A percentile compares a stretch with the other conserved stretches of the same genome.
Conservation (phyloP, 2,888 invertebrate genomes). For the Selenia dentaria region DNA sequence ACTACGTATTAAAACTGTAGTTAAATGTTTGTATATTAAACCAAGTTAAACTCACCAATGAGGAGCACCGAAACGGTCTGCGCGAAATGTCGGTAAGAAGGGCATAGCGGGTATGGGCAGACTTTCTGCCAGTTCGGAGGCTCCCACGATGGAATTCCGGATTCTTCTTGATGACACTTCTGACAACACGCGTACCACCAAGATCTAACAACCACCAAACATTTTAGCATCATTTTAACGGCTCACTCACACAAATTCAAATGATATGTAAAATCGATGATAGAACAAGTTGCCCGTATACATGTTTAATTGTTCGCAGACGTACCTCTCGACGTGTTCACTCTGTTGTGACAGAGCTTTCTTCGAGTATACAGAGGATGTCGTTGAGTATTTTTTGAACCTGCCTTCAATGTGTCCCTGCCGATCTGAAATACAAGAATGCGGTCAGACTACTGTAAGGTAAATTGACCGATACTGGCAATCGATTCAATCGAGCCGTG, state of each 20-base stretch:
- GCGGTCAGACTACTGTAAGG: slow-evolving; percentile 41
- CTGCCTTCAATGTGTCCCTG: slow-evolving; percentile 79
- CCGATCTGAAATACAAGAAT: slow-evolving; percentile 63
- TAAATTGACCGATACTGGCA: slow-evolving; percentile 34
- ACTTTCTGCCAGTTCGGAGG: slow-evolving; percentile 91
- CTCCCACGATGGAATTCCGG: slow-evolving; percentile 91
- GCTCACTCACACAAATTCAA: slow-evolving; percentile 4
- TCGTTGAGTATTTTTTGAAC: slow-evolving; percentile 80
- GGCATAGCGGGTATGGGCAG: slow-evolving; percentile 94
- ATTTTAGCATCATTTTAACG: slow-evolving; percentile 10
- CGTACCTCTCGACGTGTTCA: slow-evolving; percentile 78
- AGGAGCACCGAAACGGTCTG: slow-evolving; percentile 89
- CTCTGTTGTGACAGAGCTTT: slow-evolving; percentile 77
- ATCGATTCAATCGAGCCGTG: slow-evolving; percentile 56
- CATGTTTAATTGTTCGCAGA: slow-evolving; percentile 2
- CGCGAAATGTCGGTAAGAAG: slow-evolving; percentile 93
- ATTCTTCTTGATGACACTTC: slow-evolving; percentile 90
- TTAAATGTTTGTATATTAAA: too few species aligned
- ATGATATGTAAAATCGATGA: slow-evolving; percentile 5
- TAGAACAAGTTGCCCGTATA: slow-evolving; percentile 17
- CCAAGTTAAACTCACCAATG: slow-evolving; percentile 87
- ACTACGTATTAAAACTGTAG: neutral
- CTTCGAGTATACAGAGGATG: slow-evolving; percentile 79
- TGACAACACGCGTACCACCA: slow-evolving; percentile 94
- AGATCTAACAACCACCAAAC: slow-evolving; percentile 80